Conservation (phyloP, 92 coral and sea anemone genomes). For the Porites evermanni region DNA sequence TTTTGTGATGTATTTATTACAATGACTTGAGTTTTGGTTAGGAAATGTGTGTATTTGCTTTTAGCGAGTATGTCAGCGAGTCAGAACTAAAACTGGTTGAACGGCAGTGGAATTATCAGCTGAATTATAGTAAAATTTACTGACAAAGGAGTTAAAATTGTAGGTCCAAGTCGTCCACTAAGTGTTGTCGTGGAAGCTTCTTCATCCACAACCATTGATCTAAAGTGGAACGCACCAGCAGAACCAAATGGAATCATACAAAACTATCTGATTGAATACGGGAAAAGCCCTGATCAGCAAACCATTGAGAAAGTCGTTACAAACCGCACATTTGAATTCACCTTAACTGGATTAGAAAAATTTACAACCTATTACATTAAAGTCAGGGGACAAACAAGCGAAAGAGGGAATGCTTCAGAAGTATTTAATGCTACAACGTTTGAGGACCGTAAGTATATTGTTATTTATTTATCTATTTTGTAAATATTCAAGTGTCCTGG, state of each 20-base stretch:
- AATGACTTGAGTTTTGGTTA: too few species aligned
- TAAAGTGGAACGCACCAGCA: conserved; percentile 70
- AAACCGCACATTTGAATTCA: conserved; percentile 17
- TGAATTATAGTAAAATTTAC: too few species aligned
- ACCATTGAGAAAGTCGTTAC: conserved; percentile 8
- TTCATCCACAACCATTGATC: conserved; percentile 48
- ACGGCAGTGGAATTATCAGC: too few species aligned
- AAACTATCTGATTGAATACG: conserved; percentile 45
- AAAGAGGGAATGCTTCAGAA: conserved; percentile 72
- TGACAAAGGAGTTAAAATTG: not conserved
- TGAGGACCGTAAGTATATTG: conserved; percentile 79
- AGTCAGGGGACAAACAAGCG: conserved; percentile 70
- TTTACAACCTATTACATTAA: conserved; percentile 65
- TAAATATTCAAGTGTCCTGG: too few species aligned
- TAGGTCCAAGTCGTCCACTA: conserved; percentile 69
- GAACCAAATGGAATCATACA: conserved; percentile 61
- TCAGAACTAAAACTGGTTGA: too few species aligned
- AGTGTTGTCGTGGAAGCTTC: conserved; percentile 25
- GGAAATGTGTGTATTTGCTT: too few species aligned
- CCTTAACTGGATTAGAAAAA: conserved; percentile 49
- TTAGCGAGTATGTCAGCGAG: too few species aligned
- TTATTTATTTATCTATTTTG: too few species aligned
- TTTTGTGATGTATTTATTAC: too few species aligned
- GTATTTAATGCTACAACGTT: conserved; percentile 48
- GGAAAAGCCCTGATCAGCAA: conserved; percentile 7